A percentile compares a stretch with the other conserved stretches of the same genome.
Conservation (phyloP, 2,888 invertebrate species). For the Parasteatoda lunata region DNA sequence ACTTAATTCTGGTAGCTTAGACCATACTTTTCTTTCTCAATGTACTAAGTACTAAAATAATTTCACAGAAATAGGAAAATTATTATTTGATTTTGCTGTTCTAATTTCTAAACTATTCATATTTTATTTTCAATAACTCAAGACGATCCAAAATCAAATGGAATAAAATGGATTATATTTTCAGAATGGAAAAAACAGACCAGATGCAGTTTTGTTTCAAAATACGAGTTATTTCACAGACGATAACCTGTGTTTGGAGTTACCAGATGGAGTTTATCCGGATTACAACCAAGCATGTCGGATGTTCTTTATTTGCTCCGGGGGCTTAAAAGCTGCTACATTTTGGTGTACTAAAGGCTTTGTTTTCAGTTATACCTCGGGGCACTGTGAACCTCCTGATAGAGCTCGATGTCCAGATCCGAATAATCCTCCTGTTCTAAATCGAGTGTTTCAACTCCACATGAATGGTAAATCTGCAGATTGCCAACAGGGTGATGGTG, state of each 20-base stretch:
- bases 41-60: too few species aligned
- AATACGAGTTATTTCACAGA: neutral
- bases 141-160: too few species aligned
- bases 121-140: too few species aligned
- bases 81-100: too few species aligned
- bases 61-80: too few species aligned
- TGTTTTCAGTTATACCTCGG: conserved; percentile 53
- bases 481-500: conserved; percentile 47
- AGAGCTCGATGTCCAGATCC: conserved; percentile 48
- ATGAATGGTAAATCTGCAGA: neutral
- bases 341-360: conserved; percentile 66
- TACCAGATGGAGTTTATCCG: conserved; percentile 61
- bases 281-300: conserved; percentile 61
- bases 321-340: conserved; percentile 42
- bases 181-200: neutral
- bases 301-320: conserved; percentile 55
- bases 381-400: conserved; percentile 61
- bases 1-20: too few species aligned
- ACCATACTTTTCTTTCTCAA: too few species aligned
- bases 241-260: conserved; percentile 29
- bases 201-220: neutral
- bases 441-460: conserved; percentile 16
- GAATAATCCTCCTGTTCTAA: conserved; percentile 20
- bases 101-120: too few species aligned
- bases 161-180: too few species aligned